Base-by-base conservation (phyloP, 2,888 invertebrate species). In the Lasioglossum morio region DNA sequence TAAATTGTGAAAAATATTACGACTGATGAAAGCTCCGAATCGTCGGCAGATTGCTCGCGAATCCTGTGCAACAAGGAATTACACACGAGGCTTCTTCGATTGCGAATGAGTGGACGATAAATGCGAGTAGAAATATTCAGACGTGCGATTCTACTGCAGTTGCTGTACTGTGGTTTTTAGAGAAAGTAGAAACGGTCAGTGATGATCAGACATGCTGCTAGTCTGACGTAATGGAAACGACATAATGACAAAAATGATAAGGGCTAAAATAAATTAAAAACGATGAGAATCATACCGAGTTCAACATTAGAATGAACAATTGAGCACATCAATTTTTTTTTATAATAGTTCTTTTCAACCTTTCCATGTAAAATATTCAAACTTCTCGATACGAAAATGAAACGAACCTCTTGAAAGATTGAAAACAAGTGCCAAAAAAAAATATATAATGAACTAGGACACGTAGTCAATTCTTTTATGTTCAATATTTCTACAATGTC, bases 1-100 rank as follows among this genome's bases (percentile, higher is more conserved):
- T 37, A 69, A 37, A 69, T 69, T 69, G n/a, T 69, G 40, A 69
- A 69, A 66, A 69, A 69, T 69, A 69, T 69, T 69, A 2, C n/a
- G 23, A 40, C 37, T 4, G 69, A 69, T 40, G 37, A 23, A 69
- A 40, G 40, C 37, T 40, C 23, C 34, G 40, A 4, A 69, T 40
- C 34, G 69, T 23, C 23, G n/a, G 37, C 16, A 8, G 37, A 34
- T 69, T 40, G 34, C 69, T 66, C 34, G 66, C 66, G 66, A 23
- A 66, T 34, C 30, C 34, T 66, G 23, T 8, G 30, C 16, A 66
- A 66, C 34, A 23, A 34, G 16, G 66, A 66, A 34, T 63, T 63
- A 63, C 30, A 16, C 12, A 4, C 63, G 53, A 4, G 14, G 63
- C 16, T 63, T 30, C 63, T 16, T 16, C 63, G 63, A 63, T 63